phyloP scores from a whole-genome alignment of 2,888 invertebrate genomes.

The Patella caerulea region DNA sequence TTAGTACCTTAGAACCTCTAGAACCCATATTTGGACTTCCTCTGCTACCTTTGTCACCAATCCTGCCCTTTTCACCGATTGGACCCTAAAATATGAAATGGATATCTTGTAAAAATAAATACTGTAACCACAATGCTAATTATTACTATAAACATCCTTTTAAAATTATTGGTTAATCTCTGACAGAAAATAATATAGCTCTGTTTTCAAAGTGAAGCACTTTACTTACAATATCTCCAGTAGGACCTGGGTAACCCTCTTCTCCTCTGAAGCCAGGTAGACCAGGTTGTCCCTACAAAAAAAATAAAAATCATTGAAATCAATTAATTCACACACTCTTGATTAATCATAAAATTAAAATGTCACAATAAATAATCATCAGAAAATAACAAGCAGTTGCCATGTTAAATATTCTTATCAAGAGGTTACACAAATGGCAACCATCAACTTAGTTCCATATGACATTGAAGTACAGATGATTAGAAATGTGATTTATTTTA shows the following conservation, averaged over 20 bases:
- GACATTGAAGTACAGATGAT: too few relatives aligned
- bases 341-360: background rate
- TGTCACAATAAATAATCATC: background rate
- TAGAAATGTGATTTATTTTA: too few relatives aligned
- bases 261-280: slow-evolving; percentile 39
- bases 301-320: background rate
- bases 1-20: slow-evolving; percentile 36
- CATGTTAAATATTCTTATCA: too few relatives aligned
- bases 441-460: too few relatives aligned
- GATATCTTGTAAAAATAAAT: background rate
- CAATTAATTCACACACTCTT: background rate
- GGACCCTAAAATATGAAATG: slow-evolving; percentile 21
- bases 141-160: too few relatives aligned
- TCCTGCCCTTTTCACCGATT: slow-evolving; percentile 20
- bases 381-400: too few relatives aligned
- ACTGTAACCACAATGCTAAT: too few relatives aligned
- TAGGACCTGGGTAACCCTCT: slow-evolving; percentile 36
- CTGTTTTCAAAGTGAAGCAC: too few relatives aligned
- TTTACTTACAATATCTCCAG: slow-evolving; percentile 14
- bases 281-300: slow-evolving; percentile 39
- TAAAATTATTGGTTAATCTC: too few relatives aligned
- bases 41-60: slow-evolving; percentile 28
- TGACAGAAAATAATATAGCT: too few relatives aligned
- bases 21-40: slow-evolving; percentile 26
- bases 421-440: too few relatives aligned